phyloP scores from a whole-genome alignment of 2,888 invertebrate genomes.

The Aelia acuminata region DNA sequence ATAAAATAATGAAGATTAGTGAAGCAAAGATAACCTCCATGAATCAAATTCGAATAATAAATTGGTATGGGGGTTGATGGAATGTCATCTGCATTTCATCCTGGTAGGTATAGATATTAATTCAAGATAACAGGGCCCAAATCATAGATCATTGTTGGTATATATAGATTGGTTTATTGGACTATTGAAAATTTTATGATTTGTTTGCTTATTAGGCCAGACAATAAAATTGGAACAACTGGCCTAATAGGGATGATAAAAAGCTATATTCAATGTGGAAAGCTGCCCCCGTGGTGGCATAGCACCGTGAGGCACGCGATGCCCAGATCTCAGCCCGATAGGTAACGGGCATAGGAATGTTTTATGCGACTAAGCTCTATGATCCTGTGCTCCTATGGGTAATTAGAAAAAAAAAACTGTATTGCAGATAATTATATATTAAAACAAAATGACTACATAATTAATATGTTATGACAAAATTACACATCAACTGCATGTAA shows the following conservation, averaged over 20 bases:
- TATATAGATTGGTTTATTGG: too few species aligned
- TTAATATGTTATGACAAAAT: too few species aligned
- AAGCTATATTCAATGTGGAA: background rate
- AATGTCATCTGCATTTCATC: too few species aligned
- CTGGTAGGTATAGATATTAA: too few species aligned
- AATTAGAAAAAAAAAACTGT: background rate
- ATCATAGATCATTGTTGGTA: too few species aligned
- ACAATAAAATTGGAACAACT: background rate
- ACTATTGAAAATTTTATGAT: background rate
- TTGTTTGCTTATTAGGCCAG: background rate
- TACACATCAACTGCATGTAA: too few species aligned
- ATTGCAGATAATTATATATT: background rate
- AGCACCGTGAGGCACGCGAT: slow-evolving; percentile 4
- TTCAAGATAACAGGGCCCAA: too few species aligned
- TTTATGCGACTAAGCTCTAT: background rate
- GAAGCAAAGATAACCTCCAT: too few species aligned
- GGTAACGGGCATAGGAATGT: background rate
- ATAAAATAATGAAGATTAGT: too few species aligned
- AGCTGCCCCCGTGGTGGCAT: background rate
- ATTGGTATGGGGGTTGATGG: too few species aligned
- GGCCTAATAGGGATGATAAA: background rate
- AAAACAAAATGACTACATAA: too few species aligned
- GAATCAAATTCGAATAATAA: too few species aligned
- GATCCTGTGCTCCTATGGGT: background rate
- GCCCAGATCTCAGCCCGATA: background rate